phyloP scores from a whole-genome alignment of 2,113 vertebrate genomes.

The Talpa occidentalis region DNA sequence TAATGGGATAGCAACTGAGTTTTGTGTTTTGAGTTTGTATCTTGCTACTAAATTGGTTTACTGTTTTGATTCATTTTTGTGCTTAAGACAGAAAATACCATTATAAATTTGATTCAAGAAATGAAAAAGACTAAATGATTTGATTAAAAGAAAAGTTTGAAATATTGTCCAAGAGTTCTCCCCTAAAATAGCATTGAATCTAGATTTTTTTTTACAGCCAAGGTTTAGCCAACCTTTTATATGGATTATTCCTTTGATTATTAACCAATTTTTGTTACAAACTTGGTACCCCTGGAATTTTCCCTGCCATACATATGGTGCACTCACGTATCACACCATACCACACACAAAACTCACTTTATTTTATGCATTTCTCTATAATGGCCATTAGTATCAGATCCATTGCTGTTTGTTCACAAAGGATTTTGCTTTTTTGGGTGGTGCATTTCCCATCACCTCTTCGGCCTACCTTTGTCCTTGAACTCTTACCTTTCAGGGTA shows the following conservation, averaged over 20 bases:
- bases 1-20: too few species aligned
- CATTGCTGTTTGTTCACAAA: background rate
- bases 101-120: slow-evolving; percentile 28
- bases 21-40: too few species aligned
- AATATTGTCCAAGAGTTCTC: background rate
- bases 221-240: background rate
- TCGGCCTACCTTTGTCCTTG: background rate
- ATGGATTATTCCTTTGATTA: background rate
- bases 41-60: too few species aligned
- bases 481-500: background rate
- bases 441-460: background rate
- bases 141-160: slow-evolving; percentile 2
- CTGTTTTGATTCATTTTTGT: too few species aligned
- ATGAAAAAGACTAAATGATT: background rate
- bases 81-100: too few species aligned
- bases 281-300: background rate
- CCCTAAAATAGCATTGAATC: background rate
- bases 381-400: background rate
- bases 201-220: background rate
- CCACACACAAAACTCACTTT: background rate
- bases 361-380: background rate
- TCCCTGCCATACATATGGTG: background rate
- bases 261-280: too few species aligned
- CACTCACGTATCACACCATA: background rate
- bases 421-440: background rate